These are phyloP conservation scores for Endomychus coccineus DNA, from an alignment of 2,888 invertebrate genomes.

Conservation along the genomic window DNA sequence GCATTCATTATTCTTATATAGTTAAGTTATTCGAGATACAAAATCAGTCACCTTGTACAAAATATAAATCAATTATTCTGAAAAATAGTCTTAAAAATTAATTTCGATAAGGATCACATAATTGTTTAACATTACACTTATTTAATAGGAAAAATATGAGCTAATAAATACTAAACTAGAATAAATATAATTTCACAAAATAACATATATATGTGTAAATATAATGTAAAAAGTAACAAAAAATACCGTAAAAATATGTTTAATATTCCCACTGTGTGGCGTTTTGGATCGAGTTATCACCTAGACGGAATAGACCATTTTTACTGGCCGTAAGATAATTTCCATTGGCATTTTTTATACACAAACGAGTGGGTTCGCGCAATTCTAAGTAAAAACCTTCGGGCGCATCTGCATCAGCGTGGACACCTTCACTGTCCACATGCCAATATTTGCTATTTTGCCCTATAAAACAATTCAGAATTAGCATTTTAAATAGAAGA, in stretches of 20 bases:
- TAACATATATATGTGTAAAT: constrained; percentile 20
- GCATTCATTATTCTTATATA: no score
- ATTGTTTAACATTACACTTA: no score
- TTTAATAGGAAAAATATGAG: no score
- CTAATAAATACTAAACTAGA: constrained; percentile 18
- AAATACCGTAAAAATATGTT: constrained; percentile 23
- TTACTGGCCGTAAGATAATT: constrained; percentile 83
- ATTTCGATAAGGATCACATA: no score
- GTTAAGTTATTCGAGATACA: no score
- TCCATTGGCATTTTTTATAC: constrained; percentile 72
- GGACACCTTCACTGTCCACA: constrained; percentile 78
- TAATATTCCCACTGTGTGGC: constrained; percentile 96
- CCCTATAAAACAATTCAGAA: constrained; percentile 49
- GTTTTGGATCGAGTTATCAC: constrained; percentile 64
- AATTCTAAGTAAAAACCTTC: constrained; percentile 88
- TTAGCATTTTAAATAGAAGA: no score
- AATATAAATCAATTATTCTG: no score
- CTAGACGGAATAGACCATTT: constrained; percentile 83
- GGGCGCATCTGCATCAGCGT: constrained; percentile 76
- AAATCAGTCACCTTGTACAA: no score
- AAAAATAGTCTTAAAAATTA: no score
- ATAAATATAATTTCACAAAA: constrained; percentile 26
- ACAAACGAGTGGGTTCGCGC: constrained; percentile 85
- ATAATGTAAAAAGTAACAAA: constrained; percentile 20
- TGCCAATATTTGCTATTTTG: constrained; percentile 93